phyloP scores from a whole-genome alignment of 2,797 vertebrate genomes.

The Setipinna tenuifilis region DNA sequence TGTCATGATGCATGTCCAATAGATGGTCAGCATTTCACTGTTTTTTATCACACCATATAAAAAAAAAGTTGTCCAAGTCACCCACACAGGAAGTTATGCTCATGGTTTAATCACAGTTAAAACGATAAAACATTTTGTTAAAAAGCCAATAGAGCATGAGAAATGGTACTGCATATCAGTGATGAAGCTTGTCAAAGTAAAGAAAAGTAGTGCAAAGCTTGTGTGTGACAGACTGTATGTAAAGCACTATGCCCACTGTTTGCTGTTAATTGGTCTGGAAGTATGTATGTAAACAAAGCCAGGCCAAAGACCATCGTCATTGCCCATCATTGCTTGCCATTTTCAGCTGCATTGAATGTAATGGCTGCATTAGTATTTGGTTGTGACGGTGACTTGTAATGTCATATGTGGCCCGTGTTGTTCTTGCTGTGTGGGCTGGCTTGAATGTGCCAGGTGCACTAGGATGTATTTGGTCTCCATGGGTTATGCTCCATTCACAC shows the following conservation, averaged over 20 bases:
- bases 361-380: not conserved
- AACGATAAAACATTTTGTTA: not conserved
- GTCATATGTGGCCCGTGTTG: not conserved
- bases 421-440: constrained; percentile 20
- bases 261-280: not conserved
- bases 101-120: not conserved
- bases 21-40: not conserved
- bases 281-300: not conserved
- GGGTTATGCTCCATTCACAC: not conserved
- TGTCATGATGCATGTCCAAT: not conserved
- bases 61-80: not conserved
- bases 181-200: not conserved
- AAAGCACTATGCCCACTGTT: not conserved
- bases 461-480: not conserved
- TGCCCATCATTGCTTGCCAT: not conserved
- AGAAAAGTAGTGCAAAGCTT: not conserved
- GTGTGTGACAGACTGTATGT: not conserved
- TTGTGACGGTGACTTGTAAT: not conserved
- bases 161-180: not conserved
- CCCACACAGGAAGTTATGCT: not conserved
- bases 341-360: not conserved
- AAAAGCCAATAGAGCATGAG: not conserved
- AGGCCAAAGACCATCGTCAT: not conserved
- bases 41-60: not conserved
- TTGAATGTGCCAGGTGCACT: not conserved